Base-by-base conservation (phyloP, 2,113 vertebrate genomes). In the Buteo buteo region DNA sequence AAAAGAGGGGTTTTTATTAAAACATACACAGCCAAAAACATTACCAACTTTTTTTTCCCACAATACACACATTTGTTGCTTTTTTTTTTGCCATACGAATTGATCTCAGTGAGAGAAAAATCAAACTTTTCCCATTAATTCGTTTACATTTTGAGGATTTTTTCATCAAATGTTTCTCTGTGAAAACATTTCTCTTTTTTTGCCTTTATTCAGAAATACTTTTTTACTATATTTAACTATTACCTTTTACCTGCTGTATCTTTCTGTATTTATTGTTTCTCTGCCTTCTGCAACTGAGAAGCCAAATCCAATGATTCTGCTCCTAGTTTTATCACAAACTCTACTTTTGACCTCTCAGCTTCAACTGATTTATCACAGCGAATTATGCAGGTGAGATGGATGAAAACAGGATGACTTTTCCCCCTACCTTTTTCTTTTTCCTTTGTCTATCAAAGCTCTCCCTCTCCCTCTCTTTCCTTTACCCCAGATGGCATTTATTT, bases 331-430 rank as follows among this genome's bases (percentile, higher is more conserved):
- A 97, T 97, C 92, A 97, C 93, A 97, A 97, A 98, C 88, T 98
- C 95, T 98, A 97, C 96, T 98, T 98, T 97, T 98, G 97, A 97
- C 96, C 97, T 98, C 98, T 98, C 97, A 98, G 97, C 98, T 96
- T 97, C 86, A 93, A 98, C 98, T 98, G 98, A 98, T 98, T 98
- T 97, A 98, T 98, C 98, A 98, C 97, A 98, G 95, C 98, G 97
- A 96, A 98, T 98, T 96, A 97, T 97, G 88, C 98, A 98, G 98
- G 98, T 98, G 96, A 98, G 98, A 98, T 96, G 98, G 98, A 98
- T 98, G 96, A 98, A 98, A 94, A 93, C 70, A 86, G 96, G 94
- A 95, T 88, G 93, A 88, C 86, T 93, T 97, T 82, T 54, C 31
- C 86, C 94, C 82, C 83, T 94, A 73, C 73, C 88, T 94, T 91